Base-by-base conservation (phyloP, 2,797 vertebrate species). In the Enteromius anoplus region DNA sequence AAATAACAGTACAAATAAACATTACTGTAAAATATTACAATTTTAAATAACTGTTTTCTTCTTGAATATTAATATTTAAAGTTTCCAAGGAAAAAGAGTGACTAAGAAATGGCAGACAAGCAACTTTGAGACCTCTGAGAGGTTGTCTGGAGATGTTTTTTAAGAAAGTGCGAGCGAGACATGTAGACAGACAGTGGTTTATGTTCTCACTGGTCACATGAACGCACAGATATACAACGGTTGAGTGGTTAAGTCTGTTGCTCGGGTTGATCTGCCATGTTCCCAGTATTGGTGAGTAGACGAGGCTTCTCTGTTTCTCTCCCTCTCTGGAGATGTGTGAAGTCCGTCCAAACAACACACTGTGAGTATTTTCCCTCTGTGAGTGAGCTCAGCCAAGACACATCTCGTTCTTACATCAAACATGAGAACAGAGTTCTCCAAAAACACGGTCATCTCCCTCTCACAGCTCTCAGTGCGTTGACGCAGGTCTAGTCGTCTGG, bases 291-390 rank as follows among this genome's bases (percentile, higher is more conserved):
- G 10, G 68, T 47, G 53, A 58, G 37, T 81, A 75, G 64, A 71
- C 26, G 21, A 75, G 62, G 47, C 75, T 80, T 83, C 75, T 81
- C 88, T 85, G 90, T 89, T 88, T 89, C 79, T 88, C 76, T 9
- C 72, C 87, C 86, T 90, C 85, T 86, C 86, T 12, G 80, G 80
- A 89, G 88, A 84, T 82, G 82, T 94, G 47, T 95, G 93, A 95
- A 93, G 93, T 94, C 89, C 60, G 81, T 94, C 95, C 94, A 95
- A 95, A 85, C 91, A 90, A 94, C 93, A 94, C 93, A 94, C 89
- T 85, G 53, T 62, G 85, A 92, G 92, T 94, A 90, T 93, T 94
- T 94, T 93, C 89, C 91, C 89, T 93, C 73, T 15, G 42, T 83
- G 89, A 91, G 87, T 81, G 66, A 80, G 88, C 88, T 69, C 89